Evolutionary conservation across 2,797 vertebrate species (phyloP).

Genomic region (Falco berigora): DNA sequence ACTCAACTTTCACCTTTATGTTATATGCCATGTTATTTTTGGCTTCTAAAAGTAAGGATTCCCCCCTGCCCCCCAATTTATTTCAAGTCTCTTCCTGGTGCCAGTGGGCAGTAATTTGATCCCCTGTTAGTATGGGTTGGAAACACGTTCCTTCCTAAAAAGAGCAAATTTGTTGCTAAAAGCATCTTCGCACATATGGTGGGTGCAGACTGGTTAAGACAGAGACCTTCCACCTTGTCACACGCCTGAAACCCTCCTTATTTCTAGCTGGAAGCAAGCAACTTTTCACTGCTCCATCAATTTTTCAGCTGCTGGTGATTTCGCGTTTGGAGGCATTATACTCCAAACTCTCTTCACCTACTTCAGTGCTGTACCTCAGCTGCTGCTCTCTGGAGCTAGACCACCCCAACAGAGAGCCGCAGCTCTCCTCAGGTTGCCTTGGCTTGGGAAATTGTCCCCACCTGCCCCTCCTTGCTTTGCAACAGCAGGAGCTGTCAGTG

Average conservation of each 20-base stretch:
- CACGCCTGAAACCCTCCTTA: not conserved
- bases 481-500: not conserved
- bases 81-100: not conserved
- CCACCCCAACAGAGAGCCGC: not conserved
- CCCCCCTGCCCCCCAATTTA: not conserved
- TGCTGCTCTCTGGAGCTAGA: not conserved
- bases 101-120: not conserved
- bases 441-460: not conserved
- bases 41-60: not conserved
- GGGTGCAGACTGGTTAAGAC: not conserved
- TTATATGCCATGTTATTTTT: not conserved
- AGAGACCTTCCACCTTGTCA: not conserved
- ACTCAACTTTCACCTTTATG: slow-evolving; percentile 4
- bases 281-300: not conserved
- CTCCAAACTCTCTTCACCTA: not conserved
- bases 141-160: not conserved
- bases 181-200: not conserved
- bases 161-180: not conserved
- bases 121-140: not conserved
- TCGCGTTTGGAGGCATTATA: not conserved
- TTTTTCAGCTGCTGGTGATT: not conserved
- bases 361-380: not conserved
- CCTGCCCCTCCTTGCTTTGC: not conserved
- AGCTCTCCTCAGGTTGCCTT: not conserved
- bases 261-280: not conserved